Conservation (phyloP, 2,113 vertebrate genomes). For the Leptodactylus fuscus region DNA sequence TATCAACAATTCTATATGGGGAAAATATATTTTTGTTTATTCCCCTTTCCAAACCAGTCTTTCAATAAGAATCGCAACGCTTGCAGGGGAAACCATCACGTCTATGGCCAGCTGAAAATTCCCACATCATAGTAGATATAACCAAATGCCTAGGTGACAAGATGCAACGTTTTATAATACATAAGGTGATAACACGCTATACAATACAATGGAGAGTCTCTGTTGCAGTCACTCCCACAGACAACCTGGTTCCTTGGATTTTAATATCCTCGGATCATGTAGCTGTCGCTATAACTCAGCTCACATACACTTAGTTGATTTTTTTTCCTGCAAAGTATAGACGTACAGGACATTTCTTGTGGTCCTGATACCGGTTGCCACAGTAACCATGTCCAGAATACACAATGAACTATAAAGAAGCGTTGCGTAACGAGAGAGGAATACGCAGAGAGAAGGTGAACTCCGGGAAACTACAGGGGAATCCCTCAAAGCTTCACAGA, state of each 20-base stretch:
- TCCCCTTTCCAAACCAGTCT: too few relatives aligned
- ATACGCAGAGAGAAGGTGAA: slow-evolving; percentile 2
- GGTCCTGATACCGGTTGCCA: not conserved
- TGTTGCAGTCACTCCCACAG: not conserved
- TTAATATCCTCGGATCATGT: not conserved
- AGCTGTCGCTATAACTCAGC: slow-evolving; percentile 44
- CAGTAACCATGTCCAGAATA: not conserved
- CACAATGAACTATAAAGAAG: slow-evolving; percentile 13
- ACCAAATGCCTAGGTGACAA: not conserved
- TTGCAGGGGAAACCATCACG: too few relatives aligned
- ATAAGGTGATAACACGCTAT: not conserved
- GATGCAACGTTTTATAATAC: not conserved
- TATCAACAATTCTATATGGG: too few relatives aligned
- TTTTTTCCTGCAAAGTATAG: slow-evolving; percentile 25
- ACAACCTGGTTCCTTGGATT: not conserved
- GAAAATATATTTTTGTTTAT: too few relatives aligned
- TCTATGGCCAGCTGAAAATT: not conserved
- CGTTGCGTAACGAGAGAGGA: not conserved
- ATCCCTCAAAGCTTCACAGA: not conserved
- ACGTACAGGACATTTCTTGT: not conserved
- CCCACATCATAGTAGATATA: not conserved
- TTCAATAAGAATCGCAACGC: too few relatives aligned
- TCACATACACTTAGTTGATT: slow-evolving; percentile 27
- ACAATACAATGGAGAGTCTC: not conserved
- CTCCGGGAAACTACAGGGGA: not conserved